Evolutionary conservation across 1,140 invertebrate species (phyloP).

Genomic region (Propsilocerus akamusi): DNA sequence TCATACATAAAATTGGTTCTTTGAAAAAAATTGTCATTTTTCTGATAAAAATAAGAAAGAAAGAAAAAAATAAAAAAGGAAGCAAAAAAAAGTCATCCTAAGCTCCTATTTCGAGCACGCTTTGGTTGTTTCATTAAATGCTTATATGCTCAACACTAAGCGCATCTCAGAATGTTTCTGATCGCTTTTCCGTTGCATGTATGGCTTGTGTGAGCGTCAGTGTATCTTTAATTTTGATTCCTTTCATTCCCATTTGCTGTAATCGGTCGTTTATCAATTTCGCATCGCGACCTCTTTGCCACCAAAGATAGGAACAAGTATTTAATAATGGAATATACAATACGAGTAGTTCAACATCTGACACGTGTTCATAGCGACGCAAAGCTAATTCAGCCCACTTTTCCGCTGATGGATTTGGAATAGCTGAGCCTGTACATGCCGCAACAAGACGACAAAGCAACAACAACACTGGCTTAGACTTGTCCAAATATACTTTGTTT

Average conservation of each 20-base stretch:
- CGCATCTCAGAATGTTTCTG: slow-evolving; percentile 18
- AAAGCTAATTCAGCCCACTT: slow-evolving; percentile 50
- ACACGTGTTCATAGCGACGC: slow-evolving; percentile 39
- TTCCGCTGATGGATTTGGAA: slow-evolving; percentile 34
- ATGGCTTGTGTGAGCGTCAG: slow-evolving; percentile 35
- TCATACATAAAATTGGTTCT: no score
- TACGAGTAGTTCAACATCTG: slow-evolving; percentile 39
- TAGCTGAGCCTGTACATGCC: slow-evolving; percentile 25
- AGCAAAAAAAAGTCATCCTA: no score
- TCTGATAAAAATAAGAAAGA: no score
- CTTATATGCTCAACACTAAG: no score
- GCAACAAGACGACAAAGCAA: slow-evolving; percentile 52
- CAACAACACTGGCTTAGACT: slow-evolving; percentile 42
- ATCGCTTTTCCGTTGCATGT: slow-evolving; percentile 26
- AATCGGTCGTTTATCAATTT: slow-evolving; percentile 36
- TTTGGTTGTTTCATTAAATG: no score
- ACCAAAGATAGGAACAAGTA: slow-evolving; percentile 43
- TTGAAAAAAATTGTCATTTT: no score
- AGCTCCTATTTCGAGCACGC: no score
- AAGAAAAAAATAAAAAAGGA: no score
- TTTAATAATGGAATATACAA: slow-evolving; percentile 52
- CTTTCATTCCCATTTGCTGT: slow-evolving; percentile 32
- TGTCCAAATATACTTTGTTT: slow-evolving; percentile 37
- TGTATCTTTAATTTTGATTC: slow-evolving; percentile 35
- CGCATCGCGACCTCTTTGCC: slow-evolving; percentile 40